These are phyloP conservation scores for Macrostomum cliftonense DNA, from an alignment of 2,888 invertebrate genomes.

Conservation along the genomic window DNA sequence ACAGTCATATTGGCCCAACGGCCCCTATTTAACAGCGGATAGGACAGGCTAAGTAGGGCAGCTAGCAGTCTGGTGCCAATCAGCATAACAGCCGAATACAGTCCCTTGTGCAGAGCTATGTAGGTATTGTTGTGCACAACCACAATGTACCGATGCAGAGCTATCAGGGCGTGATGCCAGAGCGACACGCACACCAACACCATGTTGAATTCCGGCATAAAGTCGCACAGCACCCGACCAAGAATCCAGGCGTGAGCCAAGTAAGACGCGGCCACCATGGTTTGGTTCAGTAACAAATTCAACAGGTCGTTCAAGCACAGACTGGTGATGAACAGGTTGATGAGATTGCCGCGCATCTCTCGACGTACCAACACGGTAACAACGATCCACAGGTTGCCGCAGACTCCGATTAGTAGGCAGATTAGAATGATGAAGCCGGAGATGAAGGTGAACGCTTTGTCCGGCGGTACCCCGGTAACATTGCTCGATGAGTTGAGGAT, in stretches of 20 bases:
- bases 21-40: no score
- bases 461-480: no score
- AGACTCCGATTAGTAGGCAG: conserved; percentile 2
- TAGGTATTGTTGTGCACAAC: conserved; percentile 29
- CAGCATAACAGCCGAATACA: conserved; percentile 28
- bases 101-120: conserved; percentile 27
- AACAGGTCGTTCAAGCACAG: conserved; percentile 30
- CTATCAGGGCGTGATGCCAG: conserved; percentile 32
- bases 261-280: conserved; percentile 26
- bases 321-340: conserved; percentile 30
- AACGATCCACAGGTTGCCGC: conserved; percentile 3
- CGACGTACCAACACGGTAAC: background rate
- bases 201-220: conserved; percentile 29
- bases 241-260: conserved; percentile 23
- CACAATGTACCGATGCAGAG: conserved; percentile 30
- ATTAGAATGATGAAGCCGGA: no score
- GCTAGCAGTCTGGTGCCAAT: conserved; percentile 27
- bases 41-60: conserved; percentile 19
- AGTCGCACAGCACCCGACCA: conserved; percentile 24
- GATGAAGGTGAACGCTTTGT: no score
- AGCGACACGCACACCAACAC: conserved; percentile 28
- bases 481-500: no score
- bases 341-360: conserved; percentile 14
- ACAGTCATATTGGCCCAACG: no score
- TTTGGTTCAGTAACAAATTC: conserved; percentile 25